Evolutionary conservation across 1,140 invertebrate species (phyloP), one percentile per base, ranked within the genome.

Genomic region (Prorops nasuta): DNA sequence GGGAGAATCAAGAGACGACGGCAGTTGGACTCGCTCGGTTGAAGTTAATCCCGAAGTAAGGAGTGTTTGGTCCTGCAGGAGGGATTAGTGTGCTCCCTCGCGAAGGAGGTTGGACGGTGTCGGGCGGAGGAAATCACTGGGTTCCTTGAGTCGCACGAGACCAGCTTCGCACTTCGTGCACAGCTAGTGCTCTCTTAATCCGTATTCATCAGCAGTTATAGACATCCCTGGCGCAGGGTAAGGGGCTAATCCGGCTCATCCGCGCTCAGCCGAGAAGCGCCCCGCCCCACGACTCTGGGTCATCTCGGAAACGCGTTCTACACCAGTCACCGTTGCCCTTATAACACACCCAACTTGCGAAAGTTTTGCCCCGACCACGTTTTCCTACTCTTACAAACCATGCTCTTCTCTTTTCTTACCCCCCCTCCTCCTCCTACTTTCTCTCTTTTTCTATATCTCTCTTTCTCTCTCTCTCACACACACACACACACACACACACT

Each of bases 171-270:
- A 49, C 57, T 58, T 36, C 24, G 52, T 54, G 56, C 60, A 49
- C 56, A 63, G 49, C 44, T 32, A 63, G 61, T 49, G 50, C 50
- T 60, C 48, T 44, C 63, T 66, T 66, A 66, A 66, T 66, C 64
- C 56, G 64, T 56, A 66, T 66, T 66, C 64, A 66, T 66, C 64
- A 63, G 60, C 57, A 65, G 59, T 65, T 66, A 66, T 65, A 65
- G 63, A 49, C 60, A 59, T 59, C 45, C 52, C 31, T 48, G 54
- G 61, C 44, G 56, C 51, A 45, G 49, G 52, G 49, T 60, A 58
- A 63, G 60, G 53, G 40, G 53, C 60, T 66, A 66, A 66, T 65
- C 64, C 63, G 57, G 60, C 60, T 66, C 47, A 66, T 66, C 64
- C 64, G 51, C 56, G 62, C 63, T 66, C 59, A 65, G 44, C 58